Evolutionary conservation across 2,797 vertebrate species (phyloP).

Genomic region (Cynopterus sphinx): DNA sequence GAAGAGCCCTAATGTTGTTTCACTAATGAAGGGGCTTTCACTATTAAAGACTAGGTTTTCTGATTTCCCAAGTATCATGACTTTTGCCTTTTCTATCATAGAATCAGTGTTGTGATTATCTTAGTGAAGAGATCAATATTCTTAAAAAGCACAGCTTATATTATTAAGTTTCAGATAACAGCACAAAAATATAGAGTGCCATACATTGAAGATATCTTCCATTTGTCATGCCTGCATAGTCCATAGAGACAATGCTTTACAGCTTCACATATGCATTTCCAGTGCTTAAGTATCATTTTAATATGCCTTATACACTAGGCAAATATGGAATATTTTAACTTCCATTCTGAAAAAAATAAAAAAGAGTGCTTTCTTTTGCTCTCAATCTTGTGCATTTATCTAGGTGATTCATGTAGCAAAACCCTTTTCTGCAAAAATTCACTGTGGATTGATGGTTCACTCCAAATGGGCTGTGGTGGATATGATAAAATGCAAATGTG

Average conservation of each 20-base stretch:
- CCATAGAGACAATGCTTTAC: not conserved
- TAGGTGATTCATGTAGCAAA: slow-evolving; percentile 41
- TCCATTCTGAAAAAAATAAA: slow-evolving; percentile 12
- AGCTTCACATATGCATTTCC: slow-evolving; percentile 33
- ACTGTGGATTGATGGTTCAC: slow-evolving; percentile 6
- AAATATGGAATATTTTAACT: slow-evolving; percentile 26
- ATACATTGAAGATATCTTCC: not conserved
- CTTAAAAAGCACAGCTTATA: not conserved
- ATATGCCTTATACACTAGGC: not conserved
- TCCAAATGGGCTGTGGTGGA: slow-evolving; percentile 13
- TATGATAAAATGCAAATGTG: slow-evolving; percentile 56
- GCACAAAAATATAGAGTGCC: slow-evolving; percentile 30
- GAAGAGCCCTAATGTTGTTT: not conserved
- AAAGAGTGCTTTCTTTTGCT: not conserved
- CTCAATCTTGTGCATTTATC: slow-evolving; percentile 42
- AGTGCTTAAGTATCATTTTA: not conserved
- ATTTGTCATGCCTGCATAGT: not conserved
- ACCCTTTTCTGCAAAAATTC: slow-evolving; percentile 14
- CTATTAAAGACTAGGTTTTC: slow-evolving; percentile 1
- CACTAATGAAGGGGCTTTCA: not conserved
- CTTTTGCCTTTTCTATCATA: not conserved
- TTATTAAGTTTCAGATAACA: slow-evolving; percentile 19
- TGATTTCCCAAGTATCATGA: slow-evolving; percentile 7
- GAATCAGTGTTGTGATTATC: not conserved
- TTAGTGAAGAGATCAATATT: not conserved